Percentiles rank a stretch among this genome's conserved stretches.
Conservation (phyloP, 2,888 invertebrate species). For the Oscheius sp. region DNA sequence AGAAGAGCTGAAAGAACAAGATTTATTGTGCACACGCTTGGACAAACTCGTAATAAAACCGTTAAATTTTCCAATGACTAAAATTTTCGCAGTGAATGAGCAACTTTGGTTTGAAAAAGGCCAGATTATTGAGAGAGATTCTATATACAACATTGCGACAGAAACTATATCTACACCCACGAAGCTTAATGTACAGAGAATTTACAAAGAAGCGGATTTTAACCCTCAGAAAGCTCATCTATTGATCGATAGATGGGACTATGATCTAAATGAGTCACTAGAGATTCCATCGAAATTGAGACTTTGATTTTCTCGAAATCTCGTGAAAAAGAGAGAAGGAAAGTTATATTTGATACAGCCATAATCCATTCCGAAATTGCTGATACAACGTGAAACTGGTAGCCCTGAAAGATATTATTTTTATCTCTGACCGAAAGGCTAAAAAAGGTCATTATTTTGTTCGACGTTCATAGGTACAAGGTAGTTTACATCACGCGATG, state of each 20-base stretch:
- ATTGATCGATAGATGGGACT: conserved; percentile 38
- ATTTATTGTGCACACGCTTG: conserved; percentile 22
- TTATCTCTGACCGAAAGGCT: too few relatives aligned
- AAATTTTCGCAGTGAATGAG: neutral
- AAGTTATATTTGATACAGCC: conserved; percentile 76
- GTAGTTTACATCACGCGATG: conserved; percentile 1
- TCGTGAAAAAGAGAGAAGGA: conserved; percentile 77
- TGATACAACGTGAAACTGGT: conserved; percentile 77
- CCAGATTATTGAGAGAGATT: neutral
- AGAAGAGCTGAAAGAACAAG: neutral
- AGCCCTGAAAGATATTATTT: conserved; percentile 73
- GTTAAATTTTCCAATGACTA: neutral
- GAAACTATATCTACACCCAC: neutral
- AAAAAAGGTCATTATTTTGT: neutral
- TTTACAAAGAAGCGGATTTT: too few relatives aligned
- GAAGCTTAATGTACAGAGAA: too few relatives aligned
- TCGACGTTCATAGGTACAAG: neutral
- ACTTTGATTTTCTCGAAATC: conserved; percentile 77
- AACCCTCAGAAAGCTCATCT: conserved; percentile 20
- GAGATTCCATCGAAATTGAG: conserved; percentile 53
- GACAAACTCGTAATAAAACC: conserved; percentile 13
- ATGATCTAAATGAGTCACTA: conserved; percentile 63
- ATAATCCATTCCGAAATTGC: conserved; percentile 79
- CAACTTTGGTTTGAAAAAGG: neutral
- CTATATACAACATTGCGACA: neutral